Conservation (phyloP, 2,113 vertebrate genomes). For the Synchiropus splendidus region DNA sequence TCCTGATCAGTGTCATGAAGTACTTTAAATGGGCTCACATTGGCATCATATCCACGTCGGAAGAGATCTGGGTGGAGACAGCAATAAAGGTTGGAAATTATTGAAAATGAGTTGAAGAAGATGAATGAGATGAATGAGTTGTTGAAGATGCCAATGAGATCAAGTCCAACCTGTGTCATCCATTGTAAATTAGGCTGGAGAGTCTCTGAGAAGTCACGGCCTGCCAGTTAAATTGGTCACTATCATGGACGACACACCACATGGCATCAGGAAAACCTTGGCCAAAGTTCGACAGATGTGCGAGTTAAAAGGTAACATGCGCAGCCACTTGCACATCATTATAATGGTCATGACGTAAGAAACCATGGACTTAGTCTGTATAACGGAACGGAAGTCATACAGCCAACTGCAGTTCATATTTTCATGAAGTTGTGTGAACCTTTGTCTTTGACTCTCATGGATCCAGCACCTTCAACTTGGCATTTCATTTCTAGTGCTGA, state of each 20-base stretch:
- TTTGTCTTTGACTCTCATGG: background rate
- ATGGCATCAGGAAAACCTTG: constrained; percentile 54
- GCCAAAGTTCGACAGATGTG: constrained; percentile 54
- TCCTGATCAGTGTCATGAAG: constrained; percentile 59
- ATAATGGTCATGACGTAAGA: too few relatives aligned
- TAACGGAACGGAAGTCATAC: too few relatives aligned
- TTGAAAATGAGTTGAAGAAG: too few relatives aligned
- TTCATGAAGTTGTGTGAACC: too few relatives aligned
- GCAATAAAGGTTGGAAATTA: constrained; percentile 46
- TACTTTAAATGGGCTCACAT: constrained; percentile 73
- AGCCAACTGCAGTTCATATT: too few relatives aligned
- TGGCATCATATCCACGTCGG: constrained; percentile 64
- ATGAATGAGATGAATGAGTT: background rate
- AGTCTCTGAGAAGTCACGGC: constrained; percentile 60
- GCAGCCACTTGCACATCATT: too few relatives aligned
- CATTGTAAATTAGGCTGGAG: constrained; percentile 62
- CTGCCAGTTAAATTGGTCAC: constrained; percentile 59
- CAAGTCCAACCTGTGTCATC: too few relatives aligned
- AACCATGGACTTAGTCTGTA: too few relatives aligned
- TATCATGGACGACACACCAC: constrained; percentile 55
- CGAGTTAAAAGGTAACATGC: constrained; percentile 51
- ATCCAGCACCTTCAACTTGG: background rate
- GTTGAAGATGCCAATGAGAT: background rate
- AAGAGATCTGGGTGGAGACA: constrained; percentile 70
- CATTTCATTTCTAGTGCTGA: constrained; percentile 50